Evolutionary conservation across 1,140 invertebrate species (phyloP).

Genomic region (Drepana arcuata): DNA sequence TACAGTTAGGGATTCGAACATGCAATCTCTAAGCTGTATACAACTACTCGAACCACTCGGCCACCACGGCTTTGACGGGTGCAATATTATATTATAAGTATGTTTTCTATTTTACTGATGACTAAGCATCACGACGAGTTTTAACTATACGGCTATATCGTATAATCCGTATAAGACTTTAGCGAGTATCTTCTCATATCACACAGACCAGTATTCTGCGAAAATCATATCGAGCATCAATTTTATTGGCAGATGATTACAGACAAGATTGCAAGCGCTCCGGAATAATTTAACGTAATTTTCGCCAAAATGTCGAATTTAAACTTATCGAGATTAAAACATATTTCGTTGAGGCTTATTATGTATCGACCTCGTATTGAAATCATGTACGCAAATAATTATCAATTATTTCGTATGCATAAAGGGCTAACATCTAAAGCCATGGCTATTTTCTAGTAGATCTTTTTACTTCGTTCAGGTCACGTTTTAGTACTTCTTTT

Average conservation of each 20-base stretch:
- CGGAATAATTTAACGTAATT: slow-evolving; percentile 28
- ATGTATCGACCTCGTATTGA: slow-evolving; percentile 11
- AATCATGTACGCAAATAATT: slow-evolving; percentile 2
- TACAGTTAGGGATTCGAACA: too few species aligned
- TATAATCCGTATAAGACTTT: too few species aligned
- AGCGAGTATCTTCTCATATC: slow-evolving; percentile 18
- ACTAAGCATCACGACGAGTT: too few species aligned
- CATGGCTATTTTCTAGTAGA: neutral
- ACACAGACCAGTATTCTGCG: slow-evolving; percentile 29
- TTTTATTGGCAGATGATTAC: slow-evolving; percentile 32
- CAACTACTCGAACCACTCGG: too few species aligned
- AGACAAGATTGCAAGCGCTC: slow-evolving; percentile 15
- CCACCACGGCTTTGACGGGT: too few species aligned
- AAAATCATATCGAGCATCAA: slow-evolving; percentile 36
- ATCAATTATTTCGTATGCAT: neutral
- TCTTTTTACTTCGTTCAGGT: neutral
- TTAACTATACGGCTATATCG: too few species aligned
- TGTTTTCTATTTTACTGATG: too few species aligned
- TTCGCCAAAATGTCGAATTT: slow-evolving; percentile 28
- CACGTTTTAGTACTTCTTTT: neutral
- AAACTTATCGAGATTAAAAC: slow-evolving; percentile 32
- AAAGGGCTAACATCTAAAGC: slow-evolving; percentile 1
- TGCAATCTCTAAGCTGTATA: too few species aligned
- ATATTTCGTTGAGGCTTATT: slow-evolving; percentile 21
- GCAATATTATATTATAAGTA: too few species aligned